A percentile compares a stretch with the other conserved stretches of the same genome.
phyloP scores from a whole-genome alignment of 2,888 invertebrate species.

The Diadegma fenestrale region DNA sequence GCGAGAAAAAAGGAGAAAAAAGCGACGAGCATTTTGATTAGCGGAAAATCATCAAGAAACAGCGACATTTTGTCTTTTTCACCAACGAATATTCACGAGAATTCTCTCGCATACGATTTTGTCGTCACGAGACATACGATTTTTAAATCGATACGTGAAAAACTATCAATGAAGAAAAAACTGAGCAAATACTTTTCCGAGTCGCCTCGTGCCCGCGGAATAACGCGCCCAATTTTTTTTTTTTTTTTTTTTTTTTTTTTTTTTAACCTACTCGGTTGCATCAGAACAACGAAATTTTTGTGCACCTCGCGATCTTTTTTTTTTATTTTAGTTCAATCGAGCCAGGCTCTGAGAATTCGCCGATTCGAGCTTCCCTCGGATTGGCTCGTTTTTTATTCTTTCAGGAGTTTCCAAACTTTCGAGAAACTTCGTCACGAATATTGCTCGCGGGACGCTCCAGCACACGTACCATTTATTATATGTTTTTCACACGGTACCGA shows the following conservation, averaged over 20 bases:
- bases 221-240: not conserved
- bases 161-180: slow-evolving; percentile 25
- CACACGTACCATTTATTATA: slow-evolving; percentile 67
- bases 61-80: slow-evolving; percentile 23
- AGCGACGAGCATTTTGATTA: not conserved
- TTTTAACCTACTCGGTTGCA: not conserved
- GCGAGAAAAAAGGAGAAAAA: slow-evolving; percentile 51
- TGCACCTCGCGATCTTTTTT: not conserved
- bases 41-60: not conserved
- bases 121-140: not conserved
- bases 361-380: not conserved
- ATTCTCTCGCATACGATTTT: not conserved
- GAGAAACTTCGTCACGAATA: not conserved
- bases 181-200: not conserved
- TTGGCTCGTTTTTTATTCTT: not conserved
- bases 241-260: not conserved
- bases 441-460: slow-evolving; percentile 47
- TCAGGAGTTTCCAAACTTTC: not conserved
- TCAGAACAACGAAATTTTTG: not conserved
- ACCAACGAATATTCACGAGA: not conserved
- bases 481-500: slow-evolving; percentile 68
- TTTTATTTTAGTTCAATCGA: not conserved
- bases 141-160: slow-evolving; percentile 40
- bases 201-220: slow-evolving; percentile 9
- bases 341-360: not conserved